phyloP scores from a whole-genome alignment of 1,140 invertebrate genomes.

The Steinernema feltiae region DNA sequence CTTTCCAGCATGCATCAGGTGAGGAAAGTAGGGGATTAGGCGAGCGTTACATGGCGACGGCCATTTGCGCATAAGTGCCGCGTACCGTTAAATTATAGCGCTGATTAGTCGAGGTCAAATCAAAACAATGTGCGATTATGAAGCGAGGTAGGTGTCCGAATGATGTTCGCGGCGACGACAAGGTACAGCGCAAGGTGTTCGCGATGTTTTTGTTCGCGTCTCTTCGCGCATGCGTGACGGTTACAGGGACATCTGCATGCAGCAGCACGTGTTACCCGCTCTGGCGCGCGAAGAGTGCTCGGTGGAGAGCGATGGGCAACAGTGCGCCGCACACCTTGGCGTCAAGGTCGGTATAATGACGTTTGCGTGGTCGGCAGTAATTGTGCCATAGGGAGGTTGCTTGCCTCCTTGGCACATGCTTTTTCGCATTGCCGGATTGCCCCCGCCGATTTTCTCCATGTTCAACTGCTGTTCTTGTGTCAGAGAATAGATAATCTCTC shows the following conservation, averaged over 20 bases:
- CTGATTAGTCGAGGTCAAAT: neutral
- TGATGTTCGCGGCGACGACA: neutral
- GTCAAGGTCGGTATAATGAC: neutral
- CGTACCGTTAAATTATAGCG: neutral
- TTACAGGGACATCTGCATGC: neutral
- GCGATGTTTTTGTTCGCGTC: neutral
- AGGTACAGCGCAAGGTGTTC: neutral
- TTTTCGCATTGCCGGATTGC: no score
- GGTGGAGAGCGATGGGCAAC: neutral
- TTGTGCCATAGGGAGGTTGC: neutral
- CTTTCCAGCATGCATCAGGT: neutral
- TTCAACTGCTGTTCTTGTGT: neutral
- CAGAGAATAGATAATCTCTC: neutral
- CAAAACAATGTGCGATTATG: conserved; percentile 9
- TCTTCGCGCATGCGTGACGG: neutral
- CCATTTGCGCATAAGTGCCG: neutral
- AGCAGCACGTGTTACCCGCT: neutral
- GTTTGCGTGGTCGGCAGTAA: neutral
- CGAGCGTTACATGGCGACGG: neutral
- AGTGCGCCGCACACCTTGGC: neutral
- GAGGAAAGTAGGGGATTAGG: neutral
- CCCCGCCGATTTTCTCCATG: no score
- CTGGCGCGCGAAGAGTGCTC: neutral
- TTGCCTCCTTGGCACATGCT: neutral
- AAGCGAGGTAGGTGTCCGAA: conserved; percentile 3